phyloP scores from a whole-genome alignment of 2,888 invertebrate species.

The Limenitis camilla region DNA sequence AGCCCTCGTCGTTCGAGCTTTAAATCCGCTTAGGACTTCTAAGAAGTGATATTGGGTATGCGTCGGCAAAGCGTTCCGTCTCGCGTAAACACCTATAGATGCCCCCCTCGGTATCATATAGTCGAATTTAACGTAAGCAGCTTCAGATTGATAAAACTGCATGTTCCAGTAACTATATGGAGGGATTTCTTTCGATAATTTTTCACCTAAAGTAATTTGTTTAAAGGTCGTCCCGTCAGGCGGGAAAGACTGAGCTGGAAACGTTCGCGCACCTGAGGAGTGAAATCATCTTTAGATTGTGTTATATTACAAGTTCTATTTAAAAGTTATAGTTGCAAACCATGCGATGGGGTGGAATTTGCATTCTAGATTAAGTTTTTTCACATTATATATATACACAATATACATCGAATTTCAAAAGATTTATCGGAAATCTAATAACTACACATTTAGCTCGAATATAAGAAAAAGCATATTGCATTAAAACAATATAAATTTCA shows the following conservation, averaged over 20 bases:
- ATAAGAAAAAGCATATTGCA: background rate
- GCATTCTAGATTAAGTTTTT: too few species aligned
- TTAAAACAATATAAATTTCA: background rate
- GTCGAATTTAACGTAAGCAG: conserved; percentile 95
- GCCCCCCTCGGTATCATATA: conserved; percentile 93
- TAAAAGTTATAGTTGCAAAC: conserved; percentile 6
- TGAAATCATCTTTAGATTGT: conserved; percentile 16
- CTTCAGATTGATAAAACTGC: conserved; percentile 96
- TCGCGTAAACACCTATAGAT: conserved; percentile 95
- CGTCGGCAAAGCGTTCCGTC: conserved; percentile 94
- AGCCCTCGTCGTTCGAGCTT: conserved; percentile 86
- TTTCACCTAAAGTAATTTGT: conserved; percentile 90
- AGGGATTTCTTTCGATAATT: conserved; percentile 90
- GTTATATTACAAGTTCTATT: background rate
- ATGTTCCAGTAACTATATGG: conserved; percentile 98
- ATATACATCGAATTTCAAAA: background rate
- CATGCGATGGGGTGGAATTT: conserved; percentile 52
- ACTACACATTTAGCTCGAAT: too few species aligned
- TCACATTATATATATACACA: background rate
- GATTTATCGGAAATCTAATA: background rate
- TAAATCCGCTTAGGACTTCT: conserved; percentile 93
- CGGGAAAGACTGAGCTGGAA: conserved; percentile 92
- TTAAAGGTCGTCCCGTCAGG: conserved; percentile 94
- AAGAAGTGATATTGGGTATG: conserved; percentile 97
- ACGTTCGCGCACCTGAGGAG: conserved; percentile 86